Base-by-base conservation (phyloP, 2,113 vertebrate species). In the Solenodon paradoxus region DNA sequence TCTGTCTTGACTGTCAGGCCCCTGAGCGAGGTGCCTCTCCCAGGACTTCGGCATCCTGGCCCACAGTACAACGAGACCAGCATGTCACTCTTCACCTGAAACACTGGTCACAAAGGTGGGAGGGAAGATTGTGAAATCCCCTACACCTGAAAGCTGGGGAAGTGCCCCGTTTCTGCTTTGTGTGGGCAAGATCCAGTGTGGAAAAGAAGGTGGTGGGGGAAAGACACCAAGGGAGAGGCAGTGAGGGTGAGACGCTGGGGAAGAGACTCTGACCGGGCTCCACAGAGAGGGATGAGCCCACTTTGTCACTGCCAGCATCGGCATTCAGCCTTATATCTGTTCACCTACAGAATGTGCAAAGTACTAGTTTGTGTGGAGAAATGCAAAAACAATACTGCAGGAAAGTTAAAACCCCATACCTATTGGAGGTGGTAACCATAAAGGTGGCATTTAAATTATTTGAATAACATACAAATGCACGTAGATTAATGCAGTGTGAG, bases 41-140 rank as follows among this genome's bases (percentile, higher is more conserved):
- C 53, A 35, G 42, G 61, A 78, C 0, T 0, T 9, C 88, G 22
- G 12, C 42, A 81, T 7, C 16, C 20, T 38, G 38, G 63, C 68
- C 38, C 3, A 0, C 0, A 20, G 42, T 78, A 79, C 63, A 28
- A 30, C 7, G 15, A 74, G 45, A 11, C 68, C 51, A 7, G 26
- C 1, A 0, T 28, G 24, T 79, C 84, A 47, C 28, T 94, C 1
- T 0, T 88, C 69, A 40, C 35, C 28, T 42, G 11, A 32, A 75
- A 87, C 30, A 16, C 71, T 51, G n/a, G 74, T 26, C 79, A 64
- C 59, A 87, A 6, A 81, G 32, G 26, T 71, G 9, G 45, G 35
- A 40, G n/a, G 53, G 22, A n/a, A 83, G n/a, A 5, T 20, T 45
- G 42, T 68, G 82, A 89, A 93, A 63, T 88, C n/a, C 42, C 24